Evolutionary conservation across 2,797 vertebrate genomes (phyloP), one percentile per base, ranked within the genome.

Genomic region (Anniella stebbinsi): DNA sequence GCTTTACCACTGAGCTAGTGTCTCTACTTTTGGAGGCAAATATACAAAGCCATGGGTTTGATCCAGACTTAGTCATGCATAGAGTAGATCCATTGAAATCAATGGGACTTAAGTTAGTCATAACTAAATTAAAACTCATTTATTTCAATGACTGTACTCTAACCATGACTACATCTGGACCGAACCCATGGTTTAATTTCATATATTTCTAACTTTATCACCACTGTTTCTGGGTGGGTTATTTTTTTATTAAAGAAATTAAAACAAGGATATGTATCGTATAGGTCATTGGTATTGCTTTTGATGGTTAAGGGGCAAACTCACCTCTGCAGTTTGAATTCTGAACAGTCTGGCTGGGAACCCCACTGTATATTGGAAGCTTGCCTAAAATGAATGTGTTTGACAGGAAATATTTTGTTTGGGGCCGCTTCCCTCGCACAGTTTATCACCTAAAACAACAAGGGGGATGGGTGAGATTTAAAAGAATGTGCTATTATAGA

Each of bases 401-500:
- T 93, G 94, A 94, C 91, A 95, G 60, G 93, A 94, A 90, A 51
- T 63, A 72, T 87, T 87, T 90, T 87, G 18, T 85, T 90, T 54
- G 82, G 17, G 57, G n/a, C 54, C 51, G 36, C 15, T 92, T 23
- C 89, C 93, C 57, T 89, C 73, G 87, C 67, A 89, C 18, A 78
- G 33, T 89, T 93, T 94, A 69, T 75, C 73, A 90, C 60, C 54
- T 85, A 90, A 94, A 93, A 2, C 75, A 92, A 84, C 28, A 92
- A 91, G 91, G 93, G 41, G 88, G 63, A 45, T 57, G 93, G 85
- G 41, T 30, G 18, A 91, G 70, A 30, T 88, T 18, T 78, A 80
- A 91, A 88, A 88, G 86, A 83, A 88, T 10, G 60, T 80, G 9
- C 17, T 89, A 4, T 87, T 92, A 72, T 91, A 91, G 87, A 86